Percentiles rank a stretch among this genome's conserved stretches.
Conservation (phyloP, 2,113 vertebrate species). For the Campylomormyrus numenius region DNA sequence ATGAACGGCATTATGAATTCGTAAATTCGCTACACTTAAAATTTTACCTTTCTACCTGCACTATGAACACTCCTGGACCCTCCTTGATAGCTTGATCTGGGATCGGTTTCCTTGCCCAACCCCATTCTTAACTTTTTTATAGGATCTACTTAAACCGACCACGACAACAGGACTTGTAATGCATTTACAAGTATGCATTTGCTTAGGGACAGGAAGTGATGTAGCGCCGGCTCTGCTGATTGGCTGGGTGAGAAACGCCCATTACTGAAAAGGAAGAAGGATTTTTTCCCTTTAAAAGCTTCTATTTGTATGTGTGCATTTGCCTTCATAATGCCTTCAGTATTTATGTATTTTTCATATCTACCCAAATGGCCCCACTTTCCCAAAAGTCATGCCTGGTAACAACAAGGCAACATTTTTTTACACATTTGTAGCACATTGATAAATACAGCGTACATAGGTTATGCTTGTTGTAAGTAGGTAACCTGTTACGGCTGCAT, state of each 20-base stretch:
- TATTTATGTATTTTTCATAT: too few relatives aligned
- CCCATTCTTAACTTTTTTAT: neutral
- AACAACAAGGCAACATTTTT: too few relatives aligned
- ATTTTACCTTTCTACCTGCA: neutral
- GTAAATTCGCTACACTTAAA: neutral
- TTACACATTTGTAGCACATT: too few relatives aligned
- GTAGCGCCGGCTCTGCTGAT: slow-evolving; percentile 19
- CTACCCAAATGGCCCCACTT: too few relatives aligned
- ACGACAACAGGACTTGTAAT: neutral
- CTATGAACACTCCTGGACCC: neutral
- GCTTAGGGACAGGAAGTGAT: neutral
- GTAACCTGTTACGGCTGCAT: too few relatives aligned
- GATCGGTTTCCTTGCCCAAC: neutral
- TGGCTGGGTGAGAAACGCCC: slow-evolving; percentile 32
- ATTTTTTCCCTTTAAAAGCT: neutral
- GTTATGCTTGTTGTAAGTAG: too few relatives aligned
- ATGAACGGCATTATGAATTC: slow-evolving; percentile 69
- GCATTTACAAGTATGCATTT: neutral
- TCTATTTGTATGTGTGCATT: too few relatives aligned
- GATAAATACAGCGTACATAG: too few relatives aligned
- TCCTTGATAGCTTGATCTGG: neutral
- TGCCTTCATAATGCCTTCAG: too few relatives aligned
- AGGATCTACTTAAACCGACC: neutral
- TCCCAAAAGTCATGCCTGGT: too few relatives aligned
- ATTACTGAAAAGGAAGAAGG: neutral